Conservation (phyloP, 2,888 invertebrate species). For the Gonocerus acuteangulatus region DNA sequence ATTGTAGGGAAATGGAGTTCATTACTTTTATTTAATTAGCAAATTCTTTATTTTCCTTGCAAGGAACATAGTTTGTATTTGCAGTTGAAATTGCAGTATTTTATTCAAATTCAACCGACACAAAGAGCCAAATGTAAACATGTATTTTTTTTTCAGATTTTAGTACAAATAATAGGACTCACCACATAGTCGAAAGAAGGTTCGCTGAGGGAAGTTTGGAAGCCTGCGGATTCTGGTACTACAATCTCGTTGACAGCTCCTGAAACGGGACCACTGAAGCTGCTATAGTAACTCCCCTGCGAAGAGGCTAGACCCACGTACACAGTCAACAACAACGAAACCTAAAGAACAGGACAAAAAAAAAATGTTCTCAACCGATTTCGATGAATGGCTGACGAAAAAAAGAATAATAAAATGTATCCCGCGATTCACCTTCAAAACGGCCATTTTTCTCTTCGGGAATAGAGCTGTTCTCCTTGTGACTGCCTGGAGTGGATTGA, state of each 20-base stretch:
- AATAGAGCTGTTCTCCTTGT: background rate
- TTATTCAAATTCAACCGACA: no score
- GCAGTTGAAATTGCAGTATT: no score
- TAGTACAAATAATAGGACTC: no score
- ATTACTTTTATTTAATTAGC: no score
- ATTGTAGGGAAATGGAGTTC: no score
- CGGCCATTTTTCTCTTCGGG: background rate
- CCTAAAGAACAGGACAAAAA: background rate
- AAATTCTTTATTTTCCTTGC: no score
- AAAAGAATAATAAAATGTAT: no score
- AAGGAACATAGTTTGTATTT: no score
- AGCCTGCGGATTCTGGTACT: conserved; percentile 49
- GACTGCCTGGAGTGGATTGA: background rate
- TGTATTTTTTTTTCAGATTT: no score
- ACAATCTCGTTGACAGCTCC: conserved; percentile 54
- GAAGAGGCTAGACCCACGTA: background rate
- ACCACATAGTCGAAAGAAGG: conserved; percentile 61
- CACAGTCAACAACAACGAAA: background rate
- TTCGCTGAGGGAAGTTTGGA: conserved; percentile 49
- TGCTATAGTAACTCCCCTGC: conserved; percentile 47
- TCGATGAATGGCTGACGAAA: no score
- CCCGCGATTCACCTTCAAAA: conserved; percentile 4
- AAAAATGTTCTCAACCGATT: no score
- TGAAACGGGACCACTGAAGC: conserved; percentile 66
- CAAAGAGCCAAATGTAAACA: no score